Evolutionary conservation across 2,113 vertebrate species (phyloP).

Genomic region (Podarcis muralis): DNA sequence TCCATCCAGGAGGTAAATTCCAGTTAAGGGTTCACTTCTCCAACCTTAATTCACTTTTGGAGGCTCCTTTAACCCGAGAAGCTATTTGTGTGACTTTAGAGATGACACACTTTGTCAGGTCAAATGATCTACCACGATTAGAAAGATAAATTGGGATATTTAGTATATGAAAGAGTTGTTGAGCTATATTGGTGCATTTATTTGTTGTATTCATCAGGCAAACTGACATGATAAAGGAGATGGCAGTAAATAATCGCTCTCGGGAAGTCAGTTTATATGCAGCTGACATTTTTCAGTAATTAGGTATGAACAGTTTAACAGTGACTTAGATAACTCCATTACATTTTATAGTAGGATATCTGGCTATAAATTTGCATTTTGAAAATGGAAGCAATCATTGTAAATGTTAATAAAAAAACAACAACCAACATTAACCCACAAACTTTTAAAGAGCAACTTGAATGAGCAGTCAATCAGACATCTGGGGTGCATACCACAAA

Average conservation of each 20-base stretch:
- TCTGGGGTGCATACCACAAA: too few species aligned
- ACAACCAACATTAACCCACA: not conserved
- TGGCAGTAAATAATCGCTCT: not conserved
- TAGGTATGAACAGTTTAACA: not conserved
- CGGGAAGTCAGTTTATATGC: not conserved
- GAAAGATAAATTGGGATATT: too few species aligned
- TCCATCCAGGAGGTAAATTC: too few species aligned
- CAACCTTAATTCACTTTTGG: too few species aligned
- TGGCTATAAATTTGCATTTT: not conserved
- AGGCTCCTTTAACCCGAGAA: too few species aligned
- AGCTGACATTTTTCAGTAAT: not conserved
- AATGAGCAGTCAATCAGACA: not conserved
- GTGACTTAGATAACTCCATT: not conserved
- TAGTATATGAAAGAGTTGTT: too few species aligned
- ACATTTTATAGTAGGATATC: not conserved
- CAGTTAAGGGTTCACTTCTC: too few species aligned
- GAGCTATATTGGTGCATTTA: not conserved
- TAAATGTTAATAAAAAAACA: not conserved
- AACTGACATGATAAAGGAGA: not conserved
- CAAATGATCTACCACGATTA: too few species aligned
- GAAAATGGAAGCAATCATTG: not conserved
- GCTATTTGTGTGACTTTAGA: too few species aligned
- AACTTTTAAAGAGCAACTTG: not conserved
- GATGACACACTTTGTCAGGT: too few species aligned
- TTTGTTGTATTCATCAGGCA: not conserved